Conservation (phyloP, 2,888 invertebrate species). For the Nineta flava region DNA sequence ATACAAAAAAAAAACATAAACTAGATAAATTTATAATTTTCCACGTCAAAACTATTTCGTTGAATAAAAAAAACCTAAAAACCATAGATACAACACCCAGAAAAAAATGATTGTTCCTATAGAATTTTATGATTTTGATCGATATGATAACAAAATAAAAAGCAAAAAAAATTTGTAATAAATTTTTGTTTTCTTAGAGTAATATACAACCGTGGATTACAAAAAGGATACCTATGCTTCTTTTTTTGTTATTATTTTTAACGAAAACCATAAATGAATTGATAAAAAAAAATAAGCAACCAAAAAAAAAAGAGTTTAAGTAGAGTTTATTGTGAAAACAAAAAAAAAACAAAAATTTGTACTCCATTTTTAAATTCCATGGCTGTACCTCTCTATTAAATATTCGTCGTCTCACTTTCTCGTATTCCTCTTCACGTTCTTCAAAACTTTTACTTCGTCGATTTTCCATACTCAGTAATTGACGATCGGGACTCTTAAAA, state of each 20-base stretch:
- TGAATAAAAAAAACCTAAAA: too few species aligned
- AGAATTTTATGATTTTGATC: too few species aligned
- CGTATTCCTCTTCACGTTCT: slow-evolving; percentile 82
- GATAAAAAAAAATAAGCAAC: not conserved
- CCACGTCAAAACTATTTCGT: too few species aligned
- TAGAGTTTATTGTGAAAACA: too few species aligned
- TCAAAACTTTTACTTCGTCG: slow-evolving; percentile 74
- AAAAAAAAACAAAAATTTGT: not conserved
- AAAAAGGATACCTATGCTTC: not conserved
- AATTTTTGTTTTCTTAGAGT: not conserved
- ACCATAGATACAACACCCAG: too few species aligned
- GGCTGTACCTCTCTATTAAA: slow-evolving; percentile 37
- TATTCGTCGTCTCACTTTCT: slow-evolving; percentile 69
- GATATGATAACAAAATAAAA: too few species aligned
- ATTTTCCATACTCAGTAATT: slow-evolving; percentile 41
- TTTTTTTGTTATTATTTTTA: not conserved
- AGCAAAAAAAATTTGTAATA: too few species aligned
- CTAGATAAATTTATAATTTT: too few species aligned
- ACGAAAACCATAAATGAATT: not conserved
- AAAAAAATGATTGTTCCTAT: too few species aligned
- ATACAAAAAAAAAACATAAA: too few species aligned
- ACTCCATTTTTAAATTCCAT: slow-evolving; percentile 3
- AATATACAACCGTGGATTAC: not conserved
- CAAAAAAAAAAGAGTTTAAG: not conserved
- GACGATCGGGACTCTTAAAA: slow-evolving; percentile 41